These are phyloP conservation scores for Babyrousa celebensis DNA, from an alignment of 2,797 vertebrate genomes.

Conservation along the genomic window DNA sequence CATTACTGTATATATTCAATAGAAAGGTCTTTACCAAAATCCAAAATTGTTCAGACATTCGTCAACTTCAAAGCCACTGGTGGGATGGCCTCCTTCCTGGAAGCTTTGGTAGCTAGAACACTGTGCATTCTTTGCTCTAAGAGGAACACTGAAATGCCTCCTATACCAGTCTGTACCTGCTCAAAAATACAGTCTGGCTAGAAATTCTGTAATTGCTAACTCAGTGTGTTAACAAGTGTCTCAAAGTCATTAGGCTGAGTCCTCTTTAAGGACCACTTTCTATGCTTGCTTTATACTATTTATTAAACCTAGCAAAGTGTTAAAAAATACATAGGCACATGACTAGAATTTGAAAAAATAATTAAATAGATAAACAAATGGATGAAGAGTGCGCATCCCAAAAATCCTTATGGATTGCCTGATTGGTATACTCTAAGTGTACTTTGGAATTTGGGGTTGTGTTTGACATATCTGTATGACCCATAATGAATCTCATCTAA, in stretches of 20 bases:
- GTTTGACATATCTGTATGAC: neutral
- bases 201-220: neutral
- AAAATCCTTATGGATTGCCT: neutral
- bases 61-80: neutral
- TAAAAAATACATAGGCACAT: neutral
- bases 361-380: neutral
- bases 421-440: neutral
- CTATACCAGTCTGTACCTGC: too few relatives aligned
- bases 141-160: neutral
- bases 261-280: neutral
- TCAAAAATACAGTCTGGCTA: neutral
- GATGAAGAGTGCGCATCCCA: neutral
- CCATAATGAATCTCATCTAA: neutral
- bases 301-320: neutral
- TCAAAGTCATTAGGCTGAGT: neutral
- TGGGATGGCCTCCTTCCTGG: neutral
- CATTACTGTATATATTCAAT: neutral
- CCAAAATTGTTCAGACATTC: neutral
- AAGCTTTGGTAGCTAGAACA: neutral
- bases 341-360: neutral
- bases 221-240: neutral
- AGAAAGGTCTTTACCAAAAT: neutral
- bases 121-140: neutral
- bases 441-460: too few relatives aligned
- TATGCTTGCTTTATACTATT: neutral